Conservation (phyloP, 2,797 vertebrate genomes). For the Trematocara caparti region DNA sequence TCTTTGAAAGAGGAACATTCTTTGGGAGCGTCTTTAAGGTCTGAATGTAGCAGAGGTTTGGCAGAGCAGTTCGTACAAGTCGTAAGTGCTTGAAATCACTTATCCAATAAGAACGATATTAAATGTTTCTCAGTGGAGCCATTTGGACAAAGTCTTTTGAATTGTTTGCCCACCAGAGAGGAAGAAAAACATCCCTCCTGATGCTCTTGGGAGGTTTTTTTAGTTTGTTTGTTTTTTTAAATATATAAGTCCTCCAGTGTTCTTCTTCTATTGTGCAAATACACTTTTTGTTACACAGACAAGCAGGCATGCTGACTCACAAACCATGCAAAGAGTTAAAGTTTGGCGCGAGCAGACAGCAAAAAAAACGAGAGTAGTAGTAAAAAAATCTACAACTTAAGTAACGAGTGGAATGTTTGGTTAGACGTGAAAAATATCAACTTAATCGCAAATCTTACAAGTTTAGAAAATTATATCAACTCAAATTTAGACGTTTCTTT, state of each 20-base stretch:
- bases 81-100: conserved; percentile 83
- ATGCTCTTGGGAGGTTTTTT: conserved; percentile 1
- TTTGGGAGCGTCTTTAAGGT: conserved; percentile 67
- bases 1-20: conserved; percentile 70
- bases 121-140: conserved; percentile 63
- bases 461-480: conserved; percentile 40
- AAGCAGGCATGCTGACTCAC: conserved; percentile 79
- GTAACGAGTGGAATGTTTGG: conserved; percentile 67
- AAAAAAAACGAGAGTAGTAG: conserved; percentile 16
- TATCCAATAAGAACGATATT: conserved; percentile 77
- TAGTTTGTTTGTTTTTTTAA: not conserved
- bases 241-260: conserved; percentile 67
- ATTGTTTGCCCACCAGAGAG: conserved; percentile 52
- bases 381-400: conserved; percentile 56
- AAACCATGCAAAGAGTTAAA: conserved; percentile 79
- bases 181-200: conserved; percentile 38
- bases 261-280: conserved; percentile 77
- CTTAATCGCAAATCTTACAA: conserved; percentile 35
- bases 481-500: not conserved
- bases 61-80: conserved; percentile 75
- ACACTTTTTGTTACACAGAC: conserved; percentile 73
- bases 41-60: conserved; percentile 59
- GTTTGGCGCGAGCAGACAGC: conserved; percentile 68
- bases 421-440: conserved; percentile 40
- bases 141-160: conserved; percentile 61